Conservation (phyloP, 2,888 invertebrate genomes). For the Micoletzkya japonica region DNA sequence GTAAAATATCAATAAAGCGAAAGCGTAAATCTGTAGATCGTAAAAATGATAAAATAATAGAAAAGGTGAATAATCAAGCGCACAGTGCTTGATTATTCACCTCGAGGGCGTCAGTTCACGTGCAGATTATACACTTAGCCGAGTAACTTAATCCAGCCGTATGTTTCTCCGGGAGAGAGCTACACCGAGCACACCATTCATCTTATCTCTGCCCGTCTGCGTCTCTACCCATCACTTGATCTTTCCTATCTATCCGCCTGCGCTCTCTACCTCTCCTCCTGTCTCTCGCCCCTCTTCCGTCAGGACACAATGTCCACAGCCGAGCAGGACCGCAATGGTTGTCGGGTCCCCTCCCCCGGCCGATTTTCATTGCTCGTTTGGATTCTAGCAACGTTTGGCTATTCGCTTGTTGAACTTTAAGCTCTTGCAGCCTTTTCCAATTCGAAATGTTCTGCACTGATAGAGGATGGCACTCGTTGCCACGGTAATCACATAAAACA, state of each 20-base stretch:
- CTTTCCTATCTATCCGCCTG: constrained; percentile 6
- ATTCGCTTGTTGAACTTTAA: no score
- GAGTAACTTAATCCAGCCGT: neutral
- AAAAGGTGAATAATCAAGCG: no score
- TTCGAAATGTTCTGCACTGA: constrained; percentile 34
- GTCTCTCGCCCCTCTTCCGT: neutral
- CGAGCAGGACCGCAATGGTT: neutral
- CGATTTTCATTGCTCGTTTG: no score
- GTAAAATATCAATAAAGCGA: no score
- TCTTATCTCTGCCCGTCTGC: neutral
- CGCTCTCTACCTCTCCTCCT: constrained; percentile 7
- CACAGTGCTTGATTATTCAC: no score
- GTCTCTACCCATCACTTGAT: neutral
- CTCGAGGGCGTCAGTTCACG: no score
- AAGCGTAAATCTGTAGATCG: no score
- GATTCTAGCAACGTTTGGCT: no score
- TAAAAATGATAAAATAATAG: no score
- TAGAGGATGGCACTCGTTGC: constrained; percentile 36
- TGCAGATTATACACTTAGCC: neutral
- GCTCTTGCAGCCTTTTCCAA: neutral
- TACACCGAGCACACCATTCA: neutral
- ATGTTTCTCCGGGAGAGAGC: neutral
- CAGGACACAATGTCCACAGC: neutral
- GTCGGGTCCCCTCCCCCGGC: neutral
- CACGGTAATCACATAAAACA: constrained; percentile 26